Evolutionary conservation across 2,113 vertebrate genomes (phyloP), one percentile per base, ranked within the genome.

Genomic region (Falco punctatus): DNA sequence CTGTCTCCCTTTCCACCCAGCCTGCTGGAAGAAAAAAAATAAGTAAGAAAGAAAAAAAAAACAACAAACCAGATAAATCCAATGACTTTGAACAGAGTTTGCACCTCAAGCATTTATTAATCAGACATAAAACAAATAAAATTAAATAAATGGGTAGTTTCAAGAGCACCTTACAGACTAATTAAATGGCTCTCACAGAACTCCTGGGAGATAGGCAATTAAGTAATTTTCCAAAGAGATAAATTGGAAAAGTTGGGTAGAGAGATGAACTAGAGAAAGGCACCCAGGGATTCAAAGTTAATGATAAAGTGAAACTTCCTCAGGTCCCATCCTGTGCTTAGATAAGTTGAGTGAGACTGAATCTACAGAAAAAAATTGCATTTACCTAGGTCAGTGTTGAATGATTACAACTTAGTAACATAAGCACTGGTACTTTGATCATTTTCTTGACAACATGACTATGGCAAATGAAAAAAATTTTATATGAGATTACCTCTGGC

Each of bases 151-250:
- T 75, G 5, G 52, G 35, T 83, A 85, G 57, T 33, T 97, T 96
- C 92, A 81, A 94, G 66, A 96, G 54, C 70, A 89, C 83, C 80
- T 95, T 92, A 55, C 70, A 75, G 86, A 91, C 91, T 96, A 97
- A 97, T 96, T 94, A 95, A 94, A 90, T 82, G 64, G 67, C 89
- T 94, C 24, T 62, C 51, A 52, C 17, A 57, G n/a, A 84, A 85
- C 91, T 79, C 88, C 23, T 91, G 94, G 91, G 95, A 96, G 14
- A 87, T 18, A n/a, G 30, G 73, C 35, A 96, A 96, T 96, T 94
- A 95, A 92, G 26, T 72, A 92, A 72, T 89, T 92, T 96, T 81
- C 92, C 77, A 92, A 97, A 94, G 55, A 94, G 86, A 81, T 91
- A 91, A 92, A 94, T 95, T 94, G 57, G 52, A 91, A 96, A 96